Percentiles rank a stretch among this genome's conserved stretches.
Conservation (phyloP, 1,140 invertebrate genomes). For the Bombus haemorrhoidalis region DNA sequence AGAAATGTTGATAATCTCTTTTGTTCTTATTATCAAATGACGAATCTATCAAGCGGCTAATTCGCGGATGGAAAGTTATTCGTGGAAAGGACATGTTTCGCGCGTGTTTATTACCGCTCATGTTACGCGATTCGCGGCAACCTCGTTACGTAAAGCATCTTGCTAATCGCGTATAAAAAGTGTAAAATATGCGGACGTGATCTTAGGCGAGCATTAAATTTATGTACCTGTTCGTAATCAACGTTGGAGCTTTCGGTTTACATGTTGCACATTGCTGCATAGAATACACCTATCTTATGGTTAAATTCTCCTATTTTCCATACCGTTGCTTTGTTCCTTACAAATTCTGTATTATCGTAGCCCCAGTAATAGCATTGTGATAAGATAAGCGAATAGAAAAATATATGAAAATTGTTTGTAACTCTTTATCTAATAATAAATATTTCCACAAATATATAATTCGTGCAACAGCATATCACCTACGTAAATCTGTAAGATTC, state of each 20-base stretch:
- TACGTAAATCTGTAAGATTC: neutral
- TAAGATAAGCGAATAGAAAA: neutral
- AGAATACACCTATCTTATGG: neutral
- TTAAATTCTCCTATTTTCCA: neutral
- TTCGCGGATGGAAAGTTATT: slow-evolving; percentile 48
- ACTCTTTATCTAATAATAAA: neutral
- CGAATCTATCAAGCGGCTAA: slow-evolving; percentile 1
- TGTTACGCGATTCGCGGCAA: slow-evolving; percentile 19
- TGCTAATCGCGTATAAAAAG: slow-evolving; percentile 30
- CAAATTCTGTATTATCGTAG: neutral
- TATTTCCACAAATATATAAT: neutral
- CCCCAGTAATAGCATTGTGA: neutral
- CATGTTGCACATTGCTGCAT: neutral
- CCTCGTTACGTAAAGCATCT: slow-evolving; percentile 34
- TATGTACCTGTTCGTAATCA: neutral
- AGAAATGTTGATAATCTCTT: neutral
- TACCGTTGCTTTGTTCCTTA: neutral
- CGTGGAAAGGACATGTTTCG: slow-evolving; percentile 48
- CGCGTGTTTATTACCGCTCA: slow-evolving; percentile 2
- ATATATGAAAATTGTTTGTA: neutral
- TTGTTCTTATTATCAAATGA: neutral
- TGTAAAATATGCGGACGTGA: slow-evolving; percentile 44
- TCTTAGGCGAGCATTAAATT: slow-evolving; percentile 21
- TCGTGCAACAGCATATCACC: neutral
- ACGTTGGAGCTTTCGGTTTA: neutral